phyloP scores from a whole-genome alignment of 2,888 invertebrate species.

The Diadromus collaris region DNA sequence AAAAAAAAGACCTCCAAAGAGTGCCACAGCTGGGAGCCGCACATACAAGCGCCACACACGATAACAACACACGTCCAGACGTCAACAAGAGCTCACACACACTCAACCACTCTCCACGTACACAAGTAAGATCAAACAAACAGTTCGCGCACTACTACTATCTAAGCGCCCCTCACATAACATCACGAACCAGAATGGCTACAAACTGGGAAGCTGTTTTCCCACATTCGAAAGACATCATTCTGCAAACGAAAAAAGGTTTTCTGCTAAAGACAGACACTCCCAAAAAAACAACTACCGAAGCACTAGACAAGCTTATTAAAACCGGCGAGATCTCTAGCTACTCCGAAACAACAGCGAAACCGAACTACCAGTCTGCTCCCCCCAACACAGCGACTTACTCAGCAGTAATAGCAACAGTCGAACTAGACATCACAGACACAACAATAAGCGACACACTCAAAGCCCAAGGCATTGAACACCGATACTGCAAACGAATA shows the following conservation, averaged over 20 bases:
- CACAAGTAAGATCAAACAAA: slow-evolving; percentile 8
- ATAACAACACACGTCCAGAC: no score
- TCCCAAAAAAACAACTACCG: neutral
- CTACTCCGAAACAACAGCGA: slow-evolving; percentile 14
- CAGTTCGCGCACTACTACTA: slow-evolving; percentile 5
- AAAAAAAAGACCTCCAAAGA: no score
- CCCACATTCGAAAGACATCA: neutral
- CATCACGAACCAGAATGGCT: neutral
- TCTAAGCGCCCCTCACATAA: neutral
- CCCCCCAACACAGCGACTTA: neutral
- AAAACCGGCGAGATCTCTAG: neutral
- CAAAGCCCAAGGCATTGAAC: neutral
- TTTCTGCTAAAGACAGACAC: neutral
- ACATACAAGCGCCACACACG: no score
- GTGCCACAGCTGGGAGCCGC: no score
- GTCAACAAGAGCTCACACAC: slow-evolving; percentile 1
- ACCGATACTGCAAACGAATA: slow-evolving; percentile 29
- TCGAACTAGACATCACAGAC: slow-evolving; percentile 8
- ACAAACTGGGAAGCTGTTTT: neutral
- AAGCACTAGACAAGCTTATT: neutral
- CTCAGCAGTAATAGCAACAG: slow-evolving; percentile 16
- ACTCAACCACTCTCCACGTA: neutral
- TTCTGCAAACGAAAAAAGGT: slow-evolving; percentile 20
- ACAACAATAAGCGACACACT: slow-evolving; percentile 19
- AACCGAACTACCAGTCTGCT: neutral